Percentiles rank a stretch among this genome's conserved stretches.
Conservation (phyloP, 2,797 vertebrate species). For the Galagoides demidoff region DNA sequence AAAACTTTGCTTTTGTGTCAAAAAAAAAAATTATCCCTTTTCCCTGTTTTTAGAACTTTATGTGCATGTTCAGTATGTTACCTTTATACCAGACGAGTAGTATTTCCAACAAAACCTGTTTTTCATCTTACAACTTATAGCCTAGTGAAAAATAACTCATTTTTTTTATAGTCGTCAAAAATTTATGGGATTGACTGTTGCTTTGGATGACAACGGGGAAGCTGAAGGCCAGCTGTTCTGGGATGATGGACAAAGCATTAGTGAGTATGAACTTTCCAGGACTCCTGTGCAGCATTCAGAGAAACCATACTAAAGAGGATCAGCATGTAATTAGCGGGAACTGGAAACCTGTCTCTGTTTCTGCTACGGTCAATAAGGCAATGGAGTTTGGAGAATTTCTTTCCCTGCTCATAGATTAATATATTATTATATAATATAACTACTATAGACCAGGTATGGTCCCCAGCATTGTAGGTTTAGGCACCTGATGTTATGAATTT, state of each 20-base stretch:
- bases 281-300: neutral
- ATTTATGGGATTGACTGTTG: constrained; percentile 91
- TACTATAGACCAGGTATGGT: neutral
- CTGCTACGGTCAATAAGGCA: neutral
- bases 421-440: neutral
- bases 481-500: neutral
- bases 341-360: neutral
- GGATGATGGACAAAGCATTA: constrained; percentile 94
- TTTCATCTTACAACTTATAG: neutral
- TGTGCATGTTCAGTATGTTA: neutral
- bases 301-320: neutral
- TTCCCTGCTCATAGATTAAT: neutral
- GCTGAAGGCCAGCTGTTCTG: constrained; percentile 94
- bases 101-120: neutral
- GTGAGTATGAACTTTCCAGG: constrained; percentile 82
- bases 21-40: neutral
- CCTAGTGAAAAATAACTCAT: neutral
- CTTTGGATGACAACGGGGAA: constrained; percentile 87
- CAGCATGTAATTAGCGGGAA: neutral
- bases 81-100: neutral
- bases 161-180: constrained; percentile 87
- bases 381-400: neutral
- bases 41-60: constrained; percentile 16
- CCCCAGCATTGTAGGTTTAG: too few species aligned
- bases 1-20: too few species aligned